Percentiles rank a stretch among this genome's conserved stretches.
Evolutionary conservation across 2,113 vertebrate genomes (phyloP).

Genomic region (Grantiella picta): DNA sequence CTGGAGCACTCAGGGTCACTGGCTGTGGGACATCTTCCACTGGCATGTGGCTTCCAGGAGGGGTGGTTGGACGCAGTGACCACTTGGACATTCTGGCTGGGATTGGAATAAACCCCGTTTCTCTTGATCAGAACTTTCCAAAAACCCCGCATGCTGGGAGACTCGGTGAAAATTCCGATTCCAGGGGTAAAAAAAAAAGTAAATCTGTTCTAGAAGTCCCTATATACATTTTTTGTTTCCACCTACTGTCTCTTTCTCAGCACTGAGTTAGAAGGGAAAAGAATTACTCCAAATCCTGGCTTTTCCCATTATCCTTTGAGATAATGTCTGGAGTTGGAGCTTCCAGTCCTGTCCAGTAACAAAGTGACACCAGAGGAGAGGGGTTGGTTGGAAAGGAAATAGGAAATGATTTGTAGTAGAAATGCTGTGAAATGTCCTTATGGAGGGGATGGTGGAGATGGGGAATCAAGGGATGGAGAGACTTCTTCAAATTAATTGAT

Average conservation of each 20-base stretch:
- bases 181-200: rapidly evolving
- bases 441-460: rapidly evolving
- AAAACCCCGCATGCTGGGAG: rapidly evolving
- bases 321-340: not conserved
- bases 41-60: not conserved
- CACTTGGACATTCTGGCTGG: not conserved
- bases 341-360: not conserved
- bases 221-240: not conserved
- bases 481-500: not conserved
- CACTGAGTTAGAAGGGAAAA: not conserved
- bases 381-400: not conserved
- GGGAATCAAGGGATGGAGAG: not conserved
- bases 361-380: not conserved
- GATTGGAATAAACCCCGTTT: not conserved
- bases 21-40: not conserved
- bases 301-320: not conserved
- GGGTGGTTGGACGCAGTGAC: not conserved
- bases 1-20: not conserved
- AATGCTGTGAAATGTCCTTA: slow-evolving; percentile 1
- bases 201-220: not conserved
- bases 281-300: not conserved
- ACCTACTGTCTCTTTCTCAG: not conserved
- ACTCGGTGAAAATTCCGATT: not conserved
- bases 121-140: not conserved
- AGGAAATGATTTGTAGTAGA: not conserved